Evolutionary conservation across 2,888 invertebrate genomes (phyloP).

Genomic region (Gymnosoma rotundatum): DNA sequence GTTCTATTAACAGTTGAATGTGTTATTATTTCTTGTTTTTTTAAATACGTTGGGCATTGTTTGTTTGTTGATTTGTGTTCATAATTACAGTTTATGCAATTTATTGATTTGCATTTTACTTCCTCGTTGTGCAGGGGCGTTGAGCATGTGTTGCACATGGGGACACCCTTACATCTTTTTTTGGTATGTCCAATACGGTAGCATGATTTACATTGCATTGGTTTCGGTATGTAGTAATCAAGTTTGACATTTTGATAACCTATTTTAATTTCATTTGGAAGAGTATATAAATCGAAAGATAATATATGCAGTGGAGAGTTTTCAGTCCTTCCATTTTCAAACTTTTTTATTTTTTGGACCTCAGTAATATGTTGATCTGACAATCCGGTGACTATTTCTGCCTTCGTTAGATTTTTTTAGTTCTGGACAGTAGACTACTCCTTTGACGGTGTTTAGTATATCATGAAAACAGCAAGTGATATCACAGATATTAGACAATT

Average conservation of each 20-base stretch:
- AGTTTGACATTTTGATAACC: slow-evolving; percentile 43
- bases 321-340: background rate
- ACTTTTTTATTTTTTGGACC: slow-evolving; percentile 43
- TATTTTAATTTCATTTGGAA: slow-evolving; percentile 39
- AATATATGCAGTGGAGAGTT: slow-evolving; percentile 52
- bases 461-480: slow-evolving; percentile 17
- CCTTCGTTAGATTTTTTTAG: too few species aligned
- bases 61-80: background rate
- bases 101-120: background rate
- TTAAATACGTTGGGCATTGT: background rate
- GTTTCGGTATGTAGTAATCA: slow-evolving; percentile 55
- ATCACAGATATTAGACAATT: slow-evolving; percentile 31
- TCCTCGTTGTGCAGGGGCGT: background rate
- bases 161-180: slow-evolving; percentile 43
- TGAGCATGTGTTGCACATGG: background rate
- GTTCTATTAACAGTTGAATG: slow-evolving; percentile 21
- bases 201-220: slow-evolving; percentile 63
- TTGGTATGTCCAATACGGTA: slow-evolving; percentile 59
- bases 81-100: background rate
- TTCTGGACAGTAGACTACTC: background rate
- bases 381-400: too few species aligned
- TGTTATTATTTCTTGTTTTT: slow-evolving; percentile 34
- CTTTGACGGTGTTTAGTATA: slow-evolving; percentile 54
- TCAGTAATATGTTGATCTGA: background rate
- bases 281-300: background rate